Percentiles rank a stretch among this genome's conserved stretches.
Evolutionary conservation across 2,797 vertebrate species (phyloP).

Genomic region (Pangasius larnaudii): DNA sequence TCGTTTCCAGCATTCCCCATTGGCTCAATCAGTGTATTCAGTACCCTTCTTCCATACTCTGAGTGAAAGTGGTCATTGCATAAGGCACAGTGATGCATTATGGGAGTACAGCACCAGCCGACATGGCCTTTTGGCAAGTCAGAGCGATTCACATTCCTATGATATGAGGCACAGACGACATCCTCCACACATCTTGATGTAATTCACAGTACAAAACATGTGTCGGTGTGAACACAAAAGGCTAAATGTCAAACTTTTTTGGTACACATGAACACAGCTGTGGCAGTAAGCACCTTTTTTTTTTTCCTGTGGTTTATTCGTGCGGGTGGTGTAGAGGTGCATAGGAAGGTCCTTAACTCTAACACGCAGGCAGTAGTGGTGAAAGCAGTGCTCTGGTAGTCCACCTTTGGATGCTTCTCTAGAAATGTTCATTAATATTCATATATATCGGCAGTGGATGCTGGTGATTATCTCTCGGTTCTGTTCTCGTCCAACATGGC

Average conservation of each 20-base stretch:
- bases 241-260: slow-evolving; percentile 12
- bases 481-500: slow-evolving; percentile 26
- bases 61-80: slow-evolving; percentile 47
- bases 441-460: slow-evolving; percentile 42
- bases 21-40: slow-evolving; percentile 8
- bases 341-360: slow-evolving; percentile 14
- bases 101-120: slow-evolving; percentile 42
- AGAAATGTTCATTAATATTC: neutral
- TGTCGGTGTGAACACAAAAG: slow-evolving; percentile 43
- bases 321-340: slow-evolving; percentile 3
- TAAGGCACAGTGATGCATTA: slow-evolving; percentile 55
- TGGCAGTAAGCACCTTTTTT: slow-evolving; percentile 40
- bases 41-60: slow-evolving; percentile 35
- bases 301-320: neutral
- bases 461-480: slow-evolving; percentile 46
- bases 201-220: slow-evolving; percentile 44
- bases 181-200: slow-evolving; percentile 19
- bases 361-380: slow-evolving; percentile 30
- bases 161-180: slow-evolving; percentile 15
- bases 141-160: slow-evolving; percentile 26
- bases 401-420: slow-evolving; percentile 35
- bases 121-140: slow-evolving; percentile 8
- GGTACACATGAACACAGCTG: slow-evolving; percentile 31
- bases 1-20: slow-evolving; percentile 13
- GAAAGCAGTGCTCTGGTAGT: slow-evolving; percentile 39